A percentile compares a stretch with the other conserved stretches of the same genome.
Evolutionary conservation across 2,888 invertebrate species (phyloP).

Genomic region (Falcaria lacertinaria): DNA sequence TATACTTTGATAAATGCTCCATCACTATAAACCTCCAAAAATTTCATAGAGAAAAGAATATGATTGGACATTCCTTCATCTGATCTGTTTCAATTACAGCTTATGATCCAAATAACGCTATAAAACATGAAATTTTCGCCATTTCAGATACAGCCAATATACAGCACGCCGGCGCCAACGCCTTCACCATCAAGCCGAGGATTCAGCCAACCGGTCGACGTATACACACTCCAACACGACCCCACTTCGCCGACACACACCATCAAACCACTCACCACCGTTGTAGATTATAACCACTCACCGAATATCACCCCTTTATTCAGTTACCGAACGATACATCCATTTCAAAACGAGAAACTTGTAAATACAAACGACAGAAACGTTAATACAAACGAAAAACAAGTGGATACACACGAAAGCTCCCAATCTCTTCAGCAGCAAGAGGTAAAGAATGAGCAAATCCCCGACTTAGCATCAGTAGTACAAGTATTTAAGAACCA

Average conservation of each 20-base stretch:
- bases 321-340: conserved; percentile 34
- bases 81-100: no score
- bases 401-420: conserved; percentile 13
- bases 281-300: conserved; percentile 16
- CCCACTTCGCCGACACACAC: conserved; percentile 22
- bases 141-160: conserved; percentile 17
- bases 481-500: conserved; percentile 65
- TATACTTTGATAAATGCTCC: no score
- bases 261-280: conserved; percentile 14
- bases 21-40: no score
- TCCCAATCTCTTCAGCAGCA: conserved; percentile 37
- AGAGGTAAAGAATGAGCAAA: conserved; percentile 41
- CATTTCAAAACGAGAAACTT: conserved; percentile 11
- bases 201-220: conserved; percentile 35
- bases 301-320: conserved; percentile 32
- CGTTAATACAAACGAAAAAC: no score
- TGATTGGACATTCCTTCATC: no score
- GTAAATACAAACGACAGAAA: conserved; percentile 12
- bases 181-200: conserved; percentile 6
- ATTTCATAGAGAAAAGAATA: no score
- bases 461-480: conserved; percentile 28
- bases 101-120: no score
- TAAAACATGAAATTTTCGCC: not conserved
- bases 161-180: not conserved
- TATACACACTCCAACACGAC: conserved; percentile 54